These are phyloP conservation scores for Liasis olivaceus DNA, from an alignment of 2,797 vertebrate species.

Conservation along the genomic window DNA sequence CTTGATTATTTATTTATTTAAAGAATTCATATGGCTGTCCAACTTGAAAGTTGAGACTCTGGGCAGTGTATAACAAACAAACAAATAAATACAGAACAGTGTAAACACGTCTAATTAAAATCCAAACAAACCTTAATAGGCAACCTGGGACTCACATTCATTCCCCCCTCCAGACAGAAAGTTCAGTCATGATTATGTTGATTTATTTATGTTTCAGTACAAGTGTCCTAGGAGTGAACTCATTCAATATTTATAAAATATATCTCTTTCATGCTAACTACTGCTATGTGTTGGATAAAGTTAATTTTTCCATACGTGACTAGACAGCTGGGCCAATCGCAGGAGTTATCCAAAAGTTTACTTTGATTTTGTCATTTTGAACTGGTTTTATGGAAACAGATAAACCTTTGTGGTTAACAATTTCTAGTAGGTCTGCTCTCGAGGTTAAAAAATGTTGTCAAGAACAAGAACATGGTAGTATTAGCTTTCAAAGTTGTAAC, in stretches of 20 bases:
- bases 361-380: neutral
- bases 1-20: too few relatives aligned
- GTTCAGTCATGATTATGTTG: too few relatives aligned
- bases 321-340: neutral
- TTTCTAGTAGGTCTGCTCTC: neutral
- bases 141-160: too few relatives aligned
- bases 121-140: too few relatives aligned
- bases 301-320: neutral
- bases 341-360: neutral
- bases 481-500: neutral
- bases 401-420: neutral
- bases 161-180: too few relatives aligned
- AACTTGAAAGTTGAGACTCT: too few relatives aligned
- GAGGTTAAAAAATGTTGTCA: neutral
- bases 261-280: neutral
- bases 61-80: too few relatives aligned
- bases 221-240: neutral
- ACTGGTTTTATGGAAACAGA: neutral
- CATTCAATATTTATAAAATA: neutral
- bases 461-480: neutral
- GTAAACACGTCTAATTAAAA: too few relatives aligned
- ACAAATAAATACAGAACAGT: too few relatives aligned
- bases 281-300: neutral
- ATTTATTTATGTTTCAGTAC: accelerated
- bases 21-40: too few relatives aligned